These are phyloP conservation scores for Cyclina sinensis DNA, from an alignment of 1,140 invertebrate genomes.

Conservation along the genomic window DNA sequence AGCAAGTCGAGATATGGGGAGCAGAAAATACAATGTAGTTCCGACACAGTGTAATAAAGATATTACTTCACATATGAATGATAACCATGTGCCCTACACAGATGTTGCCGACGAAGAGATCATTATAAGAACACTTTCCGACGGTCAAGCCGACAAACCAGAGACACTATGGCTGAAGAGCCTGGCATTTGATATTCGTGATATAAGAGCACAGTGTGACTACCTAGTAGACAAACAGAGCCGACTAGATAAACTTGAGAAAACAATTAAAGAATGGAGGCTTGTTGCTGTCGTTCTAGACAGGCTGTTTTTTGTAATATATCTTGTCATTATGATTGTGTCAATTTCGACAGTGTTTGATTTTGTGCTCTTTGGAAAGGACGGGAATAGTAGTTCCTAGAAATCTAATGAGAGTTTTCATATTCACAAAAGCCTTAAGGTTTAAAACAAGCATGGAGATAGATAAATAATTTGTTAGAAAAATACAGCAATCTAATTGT, in stretches of 20 bases:
- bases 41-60: slow-evolving; percentile 19
- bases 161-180: slow-evolving; percentile 51
- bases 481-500: too few species aligned
- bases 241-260: slow-evolving; percentile 80
- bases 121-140: slow-evolving; percentile 70
- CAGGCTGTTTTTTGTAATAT: slow-evolving; percentile 85
- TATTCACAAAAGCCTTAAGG: too few species aligned
- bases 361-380: slow-evolving; percentile 67
- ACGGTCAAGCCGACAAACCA: slow-evolving; percentile 50
- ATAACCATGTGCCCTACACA: slow-evolving; percentile 48
- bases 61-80: slow-evolving; percentile 7
- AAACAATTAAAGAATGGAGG: slow-evolving; percentile 84
- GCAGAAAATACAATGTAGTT: slow-evolving; percentile 32
- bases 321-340: slow-evolving; percentile 83
- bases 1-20: not conserved
- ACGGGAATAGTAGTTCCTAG: slow-evolving; percentile 45
- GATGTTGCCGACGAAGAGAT: slow-evolving; percentile 60
- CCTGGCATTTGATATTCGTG: slow-evolving; percentile 82
- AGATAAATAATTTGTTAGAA: too few species aligned
- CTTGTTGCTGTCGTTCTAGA: slow-evolving; percentile 85
- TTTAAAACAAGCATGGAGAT: too few species aligned
- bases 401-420: too few species aligned
- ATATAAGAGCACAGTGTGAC: slow-evolving; percentile 79
- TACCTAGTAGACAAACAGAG: slow-evolving; percentile 75
- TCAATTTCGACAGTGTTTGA: slow-evolving; percentile 84